Conservation (phyloP, 2,113 vertebrate genomes). For the Myotis lucifugus region DNA sequence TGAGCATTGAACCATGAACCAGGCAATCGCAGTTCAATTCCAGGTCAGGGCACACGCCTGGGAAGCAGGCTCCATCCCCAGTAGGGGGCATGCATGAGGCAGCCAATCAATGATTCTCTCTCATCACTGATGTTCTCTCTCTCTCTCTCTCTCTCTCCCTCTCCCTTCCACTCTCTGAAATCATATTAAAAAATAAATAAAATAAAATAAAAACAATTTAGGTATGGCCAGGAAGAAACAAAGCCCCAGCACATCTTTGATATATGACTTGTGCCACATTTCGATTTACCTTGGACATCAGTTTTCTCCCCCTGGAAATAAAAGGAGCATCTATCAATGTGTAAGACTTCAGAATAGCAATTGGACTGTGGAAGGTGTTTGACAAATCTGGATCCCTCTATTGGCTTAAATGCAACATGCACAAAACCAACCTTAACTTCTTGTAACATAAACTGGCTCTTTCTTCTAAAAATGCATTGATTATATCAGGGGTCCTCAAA, state of each 20-base stretch:
- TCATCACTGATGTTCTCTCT: too few species aligned
- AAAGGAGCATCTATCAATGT: background rate
- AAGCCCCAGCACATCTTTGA: background rate
- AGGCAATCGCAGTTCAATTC: too few species aligned
- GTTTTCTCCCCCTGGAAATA: background rate
- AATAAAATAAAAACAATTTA: too few species aligned
- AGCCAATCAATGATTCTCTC: too few species aligned
- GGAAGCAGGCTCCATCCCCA: too few species aligned
- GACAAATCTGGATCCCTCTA: background rate
- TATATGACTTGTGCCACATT: background rate
- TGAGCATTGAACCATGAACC: too few species aligned
- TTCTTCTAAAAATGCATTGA: background rate
- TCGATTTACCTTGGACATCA: background rate
- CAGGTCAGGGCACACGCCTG: too few species aligned
- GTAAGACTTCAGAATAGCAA: background rate
- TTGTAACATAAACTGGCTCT: background rate
- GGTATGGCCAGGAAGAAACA: background rate
- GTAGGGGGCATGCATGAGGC: too few species aligned
- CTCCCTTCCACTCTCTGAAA: too few species aligned
- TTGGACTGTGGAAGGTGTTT: background rate
- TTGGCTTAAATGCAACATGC: background rate
- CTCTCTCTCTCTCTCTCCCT: too few species aligned
- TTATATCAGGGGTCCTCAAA: too few species aligned
- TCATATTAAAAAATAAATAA: too few species aligned
- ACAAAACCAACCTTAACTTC: background rate